Evolutionary conservation across 2,797 vertebrate genomes (phyloP).

Genomic region (Stomatorhinus walkeri): DNA sequence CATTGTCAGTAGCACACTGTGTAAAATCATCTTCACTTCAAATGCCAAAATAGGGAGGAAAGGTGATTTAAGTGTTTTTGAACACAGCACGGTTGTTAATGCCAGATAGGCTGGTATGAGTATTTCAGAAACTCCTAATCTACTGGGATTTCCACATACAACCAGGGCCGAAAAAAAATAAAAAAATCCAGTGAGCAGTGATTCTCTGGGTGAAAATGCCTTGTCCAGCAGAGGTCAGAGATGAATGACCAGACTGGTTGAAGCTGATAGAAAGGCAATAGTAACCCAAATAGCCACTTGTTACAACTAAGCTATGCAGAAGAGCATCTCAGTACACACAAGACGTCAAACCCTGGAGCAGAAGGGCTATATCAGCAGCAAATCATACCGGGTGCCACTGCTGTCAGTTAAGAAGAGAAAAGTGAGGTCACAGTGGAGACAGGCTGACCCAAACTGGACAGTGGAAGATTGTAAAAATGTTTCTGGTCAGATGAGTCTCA

Average conservation of each 20-base stretch:
- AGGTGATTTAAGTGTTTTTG: neutral
- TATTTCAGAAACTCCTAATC: neutral
- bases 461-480: neutral
- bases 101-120: neutral
- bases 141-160: neutral
- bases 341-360: neutral
- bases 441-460: neutral
- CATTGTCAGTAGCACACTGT: neutral
- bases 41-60: neutral
- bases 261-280: neutral
- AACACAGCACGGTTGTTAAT: neutral
- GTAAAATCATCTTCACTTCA: neutral
- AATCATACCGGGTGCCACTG: neutral
- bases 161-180: neutral
- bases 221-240: neutral
- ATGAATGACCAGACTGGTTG: neutral
- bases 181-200: neutral
- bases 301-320: neutral
- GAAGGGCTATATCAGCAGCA: neutral
- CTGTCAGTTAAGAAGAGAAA: neutral
- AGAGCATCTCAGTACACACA: neutral
- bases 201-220: neutral
- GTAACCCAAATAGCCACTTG: neutral
- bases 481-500: neutral
- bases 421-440: neutral